Percentiles rank a stretch among this genome's conserved stretches.
Evolutionary conservation across 1,140 invertebrate genomes (phyloP).

Genomic region (Wasmannia auropunctata): DNA sequence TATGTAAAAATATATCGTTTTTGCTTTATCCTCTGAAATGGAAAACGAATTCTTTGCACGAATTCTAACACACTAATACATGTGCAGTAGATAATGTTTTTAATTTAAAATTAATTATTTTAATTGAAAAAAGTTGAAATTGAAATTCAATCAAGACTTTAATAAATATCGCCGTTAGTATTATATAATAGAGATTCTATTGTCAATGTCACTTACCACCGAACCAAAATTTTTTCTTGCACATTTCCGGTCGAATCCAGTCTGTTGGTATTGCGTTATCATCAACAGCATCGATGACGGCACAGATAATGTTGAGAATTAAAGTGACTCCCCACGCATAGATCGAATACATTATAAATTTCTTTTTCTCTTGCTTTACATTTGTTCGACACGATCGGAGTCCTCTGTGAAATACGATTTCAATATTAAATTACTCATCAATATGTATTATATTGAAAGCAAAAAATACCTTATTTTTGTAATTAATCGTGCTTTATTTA

Average conservation of each 20-base stretch:
- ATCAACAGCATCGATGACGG: conserved; percentile 86
- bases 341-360: conserved; percentile 88
- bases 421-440: background rate
- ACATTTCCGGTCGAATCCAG: conserved; percentile 85
- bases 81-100: no score
- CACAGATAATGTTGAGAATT: conserved; percentile 85
- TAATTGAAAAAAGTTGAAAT: background rate
- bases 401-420: conserved; percentile 78
- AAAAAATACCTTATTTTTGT: background rate
- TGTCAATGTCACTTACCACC: conserved; percentile 82
- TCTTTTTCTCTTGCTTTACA: conserved; percentile 83
- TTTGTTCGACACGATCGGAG: conserved; percentile 81
- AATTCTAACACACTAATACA: background rate
- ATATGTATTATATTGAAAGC: background rate
- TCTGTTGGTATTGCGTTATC: conserved; percentile 82
- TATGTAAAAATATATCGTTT: conserved; percentile 90
- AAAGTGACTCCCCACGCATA: conserved; percentile 90
- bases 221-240: conserved; percentile 87
- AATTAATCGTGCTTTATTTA: background rate
- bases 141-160: background rate
- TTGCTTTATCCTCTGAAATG: conserved; percentile 86
- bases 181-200: background rate
- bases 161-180: background rate
- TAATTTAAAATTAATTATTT: no score
- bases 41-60: conserved; percentile 5